Evolutionary conservation across 1,140 invertebrate species (phyloP).

Genomic region (Drosophila rufa): DNA sequence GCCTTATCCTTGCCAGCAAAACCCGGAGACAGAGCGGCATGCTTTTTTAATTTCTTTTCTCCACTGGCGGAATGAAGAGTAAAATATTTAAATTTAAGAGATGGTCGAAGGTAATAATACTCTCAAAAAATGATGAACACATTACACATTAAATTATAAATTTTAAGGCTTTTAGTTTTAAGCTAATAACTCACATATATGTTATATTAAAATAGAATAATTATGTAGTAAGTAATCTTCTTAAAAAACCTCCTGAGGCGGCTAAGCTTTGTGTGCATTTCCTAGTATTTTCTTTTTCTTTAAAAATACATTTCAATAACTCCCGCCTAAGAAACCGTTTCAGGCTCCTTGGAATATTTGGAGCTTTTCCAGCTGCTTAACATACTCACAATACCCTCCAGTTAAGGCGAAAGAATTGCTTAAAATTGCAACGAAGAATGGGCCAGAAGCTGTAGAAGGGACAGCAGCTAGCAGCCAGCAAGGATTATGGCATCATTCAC

Average conservation of each 20-base stretch:
- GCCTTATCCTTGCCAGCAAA: conserved; percentile 51
- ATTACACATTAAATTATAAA: neutral
- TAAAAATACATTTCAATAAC: too few relatives aligned
- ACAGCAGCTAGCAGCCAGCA: conserved; percentile 42
- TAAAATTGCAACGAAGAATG: conserved; percentile 44
- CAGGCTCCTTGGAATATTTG: neutral
- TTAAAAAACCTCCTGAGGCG: too few relatives aligned
- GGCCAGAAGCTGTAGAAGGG: conserved; percentile 7
- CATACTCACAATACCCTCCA: conserved; percentile 34
- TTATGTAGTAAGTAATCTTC: too few relatives aligned
- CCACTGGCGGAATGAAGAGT: conserved; percentile 7
- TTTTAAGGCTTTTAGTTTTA: too few relatives aligned
- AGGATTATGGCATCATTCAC: conserved; percentile 77
- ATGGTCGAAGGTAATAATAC: conserved; percentile 13
- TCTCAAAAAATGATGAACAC: neutral
- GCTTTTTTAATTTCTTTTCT: conserved; percentile 53
- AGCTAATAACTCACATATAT: too few relatives aligned
- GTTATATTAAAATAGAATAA: neutral
- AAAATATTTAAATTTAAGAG: neutral
- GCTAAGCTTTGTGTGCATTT: neutral
- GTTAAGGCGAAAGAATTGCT: conserved; percentile 66
- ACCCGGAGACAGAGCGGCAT: conserved; percentile 22
- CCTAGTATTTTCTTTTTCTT: neutral
- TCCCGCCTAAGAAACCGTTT: neutral
- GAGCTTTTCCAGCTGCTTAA: conserved; percentile 4